A percentile compares a stretch with the other conserved stretches of the same genome.
These are phyloP conservation scores for Stenodera caucasica DNA, from an alignment of 2,888 invertebrate species.

Conservation along the genomic window DNA sequence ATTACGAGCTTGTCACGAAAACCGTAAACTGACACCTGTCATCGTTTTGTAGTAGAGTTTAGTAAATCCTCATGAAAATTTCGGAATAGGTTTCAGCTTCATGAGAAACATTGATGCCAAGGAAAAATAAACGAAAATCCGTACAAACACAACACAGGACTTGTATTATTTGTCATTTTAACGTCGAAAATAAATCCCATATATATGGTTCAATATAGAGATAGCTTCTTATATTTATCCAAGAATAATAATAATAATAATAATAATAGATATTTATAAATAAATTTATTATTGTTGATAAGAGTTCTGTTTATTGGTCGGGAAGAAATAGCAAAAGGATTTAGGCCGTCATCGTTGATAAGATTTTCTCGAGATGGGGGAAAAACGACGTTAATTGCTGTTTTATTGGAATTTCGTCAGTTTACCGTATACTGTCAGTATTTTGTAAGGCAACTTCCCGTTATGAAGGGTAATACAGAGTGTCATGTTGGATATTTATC, in stretches of 20 bases:
- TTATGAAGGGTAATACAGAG: not conserved
- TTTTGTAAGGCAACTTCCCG: not conserved
- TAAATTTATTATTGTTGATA: too few relatives aligned
- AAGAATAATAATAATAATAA: too few relatives aligned
- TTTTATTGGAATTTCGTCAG: conserved; percentile 1
- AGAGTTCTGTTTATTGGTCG: not conserved
- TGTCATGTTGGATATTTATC: conserved; percentile 21
- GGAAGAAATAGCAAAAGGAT: not conserved
- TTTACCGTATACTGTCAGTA: not conserved
- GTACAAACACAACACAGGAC: conserved; percentile 17
- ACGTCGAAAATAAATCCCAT: conserved; percentile 1
- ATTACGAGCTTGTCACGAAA: conserved; percentile 29
- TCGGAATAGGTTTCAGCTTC: conserved; percentile 22
- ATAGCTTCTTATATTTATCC: too few relatives aligned
- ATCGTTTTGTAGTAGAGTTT: conserved; percentile 27
- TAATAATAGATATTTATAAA: too few relatives aligned
- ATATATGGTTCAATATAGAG: too few relatives aligned
- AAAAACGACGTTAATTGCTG: not conserved
- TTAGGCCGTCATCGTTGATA: not conserved
- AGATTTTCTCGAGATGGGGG: not conserved
- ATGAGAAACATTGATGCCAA: conserved; percentile 20
- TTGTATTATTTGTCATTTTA: conserved; percentile 27
- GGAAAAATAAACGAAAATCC: conserved; percentile 17
- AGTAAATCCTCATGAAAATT: conserved; percentile 29
- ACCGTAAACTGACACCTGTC: conserved; percentile 29